phyloP scores from a whole-genome alignment of 2,797 vertebrate species.

The Enteromius trimaculatus region DNA sequence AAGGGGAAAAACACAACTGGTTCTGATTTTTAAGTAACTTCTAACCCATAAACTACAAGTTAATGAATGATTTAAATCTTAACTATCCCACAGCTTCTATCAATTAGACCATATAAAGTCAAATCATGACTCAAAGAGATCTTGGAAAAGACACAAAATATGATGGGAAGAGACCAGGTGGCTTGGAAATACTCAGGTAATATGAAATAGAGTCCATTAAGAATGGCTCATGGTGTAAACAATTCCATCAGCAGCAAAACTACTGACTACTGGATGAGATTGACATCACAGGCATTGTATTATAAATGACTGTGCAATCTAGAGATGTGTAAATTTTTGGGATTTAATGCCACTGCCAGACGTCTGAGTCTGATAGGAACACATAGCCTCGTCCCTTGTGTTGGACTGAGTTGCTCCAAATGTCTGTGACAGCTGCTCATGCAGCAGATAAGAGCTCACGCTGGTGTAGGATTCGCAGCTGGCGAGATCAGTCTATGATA shows the following conservation, averaged over 20 bases:
- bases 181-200: neutral
- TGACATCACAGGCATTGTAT: conserved; percentile 7
- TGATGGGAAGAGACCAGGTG: neutral
- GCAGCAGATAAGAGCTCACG: conserved; percentile 17
- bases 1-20: neutral
- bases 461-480: conserved; percentile 43
- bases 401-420: conserved; percentile 16
- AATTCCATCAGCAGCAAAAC: neutral
- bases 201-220: neutral
- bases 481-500: conserved; percentile 34
- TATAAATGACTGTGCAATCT: neutral
- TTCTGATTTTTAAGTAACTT: neutral
- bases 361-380: conserved; percentile 15
- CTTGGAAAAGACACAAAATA: neutral
- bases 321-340: neutral
- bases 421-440: conserved; percentile 45
- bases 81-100: neutral
- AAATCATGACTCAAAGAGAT: neutral
- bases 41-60: neutral
- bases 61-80: neutral
- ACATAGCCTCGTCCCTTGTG: conserved; percentile 5
- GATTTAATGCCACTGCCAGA: neutral
- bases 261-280: conserved; percentile 27
- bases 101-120: neutral
- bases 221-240: neutral